Percentiles rank a stretch among this genome's conserved stretches.
Conservation (phyloP, 2,888 invertebrate species). For the Liposcelis brunnea region DNA sequence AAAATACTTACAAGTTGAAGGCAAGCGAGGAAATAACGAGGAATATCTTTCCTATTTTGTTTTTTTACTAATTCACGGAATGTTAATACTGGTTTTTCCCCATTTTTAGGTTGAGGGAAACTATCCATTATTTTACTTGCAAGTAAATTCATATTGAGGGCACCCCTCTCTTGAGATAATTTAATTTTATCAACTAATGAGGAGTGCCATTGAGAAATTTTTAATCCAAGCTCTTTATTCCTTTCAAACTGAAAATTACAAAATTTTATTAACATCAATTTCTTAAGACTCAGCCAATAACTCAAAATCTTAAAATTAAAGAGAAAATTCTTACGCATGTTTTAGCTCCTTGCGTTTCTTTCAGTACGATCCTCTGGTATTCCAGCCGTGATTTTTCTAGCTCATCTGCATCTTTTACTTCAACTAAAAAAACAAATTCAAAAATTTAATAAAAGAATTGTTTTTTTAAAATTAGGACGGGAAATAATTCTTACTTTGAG, state of each 20-base stretch:
- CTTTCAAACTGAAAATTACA: conserved; percentile 1
- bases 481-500: too few species aligned
- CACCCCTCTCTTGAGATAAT: background rate
- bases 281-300: too few species aligned
- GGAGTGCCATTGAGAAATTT: background rate
- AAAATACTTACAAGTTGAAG: conserved; percentile 4
- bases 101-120: background rate
- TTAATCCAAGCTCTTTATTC: background rate
- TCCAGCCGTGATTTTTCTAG: too few species aligned
- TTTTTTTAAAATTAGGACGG: too few species aligned
- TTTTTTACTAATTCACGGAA: background rate
- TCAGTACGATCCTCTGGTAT: too few species aligned
- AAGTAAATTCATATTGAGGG: conserved; percentile 1
- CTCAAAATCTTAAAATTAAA: too few species aligned
- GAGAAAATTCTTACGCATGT: background rate
- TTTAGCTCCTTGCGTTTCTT: too few species aligned
- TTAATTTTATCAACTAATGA: conserved; percentile 2
- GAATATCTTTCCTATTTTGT: background rate
- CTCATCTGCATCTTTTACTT: too few species aligned
- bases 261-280: too few species aligned
- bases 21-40: conserved; percentile 6
- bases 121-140: background rate
- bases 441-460: too few species aligned
- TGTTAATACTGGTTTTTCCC: background rate
- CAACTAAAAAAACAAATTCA: too few species aligned